Evolutionary conservation across 2,888 invertebrate species (phyloP).

Genomic region (Cerceris rybyensis): DNA sequence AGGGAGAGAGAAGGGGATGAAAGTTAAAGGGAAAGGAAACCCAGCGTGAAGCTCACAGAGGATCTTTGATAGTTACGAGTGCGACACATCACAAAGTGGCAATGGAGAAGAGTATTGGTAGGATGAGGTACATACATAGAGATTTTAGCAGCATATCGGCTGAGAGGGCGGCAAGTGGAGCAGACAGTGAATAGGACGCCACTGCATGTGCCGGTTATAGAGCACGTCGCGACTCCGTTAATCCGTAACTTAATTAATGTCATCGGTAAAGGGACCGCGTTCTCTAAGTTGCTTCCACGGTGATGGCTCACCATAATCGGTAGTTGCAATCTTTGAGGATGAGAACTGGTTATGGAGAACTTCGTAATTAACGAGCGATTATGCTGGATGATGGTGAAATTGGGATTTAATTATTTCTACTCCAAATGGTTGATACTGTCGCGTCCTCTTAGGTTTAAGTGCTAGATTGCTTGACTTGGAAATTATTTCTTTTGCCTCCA

Average conservation of each 20-base stretch:
- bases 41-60: no score
- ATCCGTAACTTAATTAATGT: constrained; percentile 64
- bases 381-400: constrained; percentile 32
- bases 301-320: constrained; percentile 40
- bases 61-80: no score
- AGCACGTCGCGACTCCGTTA: constrained; percentile 51
- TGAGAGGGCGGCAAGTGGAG: constrained; percentile 49
- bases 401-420: no score
- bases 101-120: no score
- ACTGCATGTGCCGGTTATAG: constrained; percentile 39
- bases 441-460: no score
- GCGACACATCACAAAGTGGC: no score
- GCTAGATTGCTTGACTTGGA: no score
- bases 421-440: no score
- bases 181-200: constrained; percentile 44
- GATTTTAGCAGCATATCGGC: constrained; percentile 28
- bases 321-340: constrained; percentile 24
- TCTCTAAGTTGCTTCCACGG: constrained; percentile 49
- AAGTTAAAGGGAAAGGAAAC: no score
- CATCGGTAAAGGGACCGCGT: constrained; percentile 44
- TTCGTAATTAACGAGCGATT: constrained; percentile 45
- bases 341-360: constrained; percentile 22
- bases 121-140: no score
- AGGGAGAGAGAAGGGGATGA: no score
- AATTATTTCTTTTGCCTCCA: no score